Base-by-base conservation (phyloP, 2,113 vertebrate species). In the Ammodytes marinus region DNA sequence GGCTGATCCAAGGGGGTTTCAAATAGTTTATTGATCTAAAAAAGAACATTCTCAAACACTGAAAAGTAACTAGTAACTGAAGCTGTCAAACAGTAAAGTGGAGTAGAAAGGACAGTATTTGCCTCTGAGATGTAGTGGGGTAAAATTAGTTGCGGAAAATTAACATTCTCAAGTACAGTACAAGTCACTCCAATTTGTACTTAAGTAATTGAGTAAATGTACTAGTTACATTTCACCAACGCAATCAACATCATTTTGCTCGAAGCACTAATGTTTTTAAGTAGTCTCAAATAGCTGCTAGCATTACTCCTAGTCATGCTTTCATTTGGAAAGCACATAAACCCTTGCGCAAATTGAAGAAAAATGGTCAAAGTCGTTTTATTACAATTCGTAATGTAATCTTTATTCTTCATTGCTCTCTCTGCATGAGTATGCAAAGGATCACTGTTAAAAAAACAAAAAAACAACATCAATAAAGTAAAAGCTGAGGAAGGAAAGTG, bases 391-490 rank as follows among this genome's bases (percentile, higher is more conserved):
- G 47, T 12, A 61, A 13, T 15, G 45, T 14, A n/a, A 42, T 77
- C 17, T 82, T 79, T 77, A 80, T 82, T 84, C 52, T 61, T 63
- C n/a, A 75, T 76, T 12, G 10, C 27, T 35, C 12, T 0, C 2
- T 69, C 12, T 58, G 27, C 6, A 64, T 4, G n/a, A 58, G 7
- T 42, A 58, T 4, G 60, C 37, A 66, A 57, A 60, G 40, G 27
- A 14, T 39, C 15, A 47, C 5, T 7, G 8, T 37, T 17, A 19
- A 70, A 15, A n/a, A 6, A 63, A 70, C 27, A 27, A 27, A 27
- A 27, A 27, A 45, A 1, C 3, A 27, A 4, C 40, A 60, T 9
- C 3, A 35, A 49, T 13, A 42, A 42, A 74, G 39, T 59, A 14
- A 46, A 61, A 65, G n/a, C 4, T 13, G 47, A 68, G 4, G n/a